These are phyloP conservation scores for Alviniconcha marisindica DNA, from an alignment of 1,140 invertebrate genomes.

Conservation along the genomic window DNA sequence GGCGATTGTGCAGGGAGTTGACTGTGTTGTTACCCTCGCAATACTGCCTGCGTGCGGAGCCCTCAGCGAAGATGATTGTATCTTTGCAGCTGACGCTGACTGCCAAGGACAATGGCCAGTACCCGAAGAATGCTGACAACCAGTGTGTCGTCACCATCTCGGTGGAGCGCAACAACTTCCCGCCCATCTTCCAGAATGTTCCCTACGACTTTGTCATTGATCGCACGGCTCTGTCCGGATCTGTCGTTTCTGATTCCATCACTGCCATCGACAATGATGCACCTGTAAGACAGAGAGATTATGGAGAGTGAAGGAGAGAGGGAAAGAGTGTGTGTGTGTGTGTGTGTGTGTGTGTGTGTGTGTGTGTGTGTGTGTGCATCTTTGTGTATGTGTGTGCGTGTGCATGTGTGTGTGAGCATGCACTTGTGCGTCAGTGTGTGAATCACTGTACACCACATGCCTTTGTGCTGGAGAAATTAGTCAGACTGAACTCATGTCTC, in stretches of 20 bases:
- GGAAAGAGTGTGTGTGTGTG: conserved; percentile 14
- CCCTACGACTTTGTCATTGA: conserved; percentile 70
- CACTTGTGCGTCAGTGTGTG: background rate
- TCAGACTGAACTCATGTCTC: no score
- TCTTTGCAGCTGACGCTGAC: conserved; percentile 61
- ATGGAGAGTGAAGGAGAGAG: background rate
- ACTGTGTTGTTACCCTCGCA: no score
- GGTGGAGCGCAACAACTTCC: conserved; percentile 84
- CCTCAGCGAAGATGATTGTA: no score
- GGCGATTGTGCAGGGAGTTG: no score
- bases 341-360: conserved; percentile 22
- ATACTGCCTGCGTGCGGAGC: no score
- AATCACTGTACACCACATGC: background rate
- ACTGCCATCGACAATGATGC: conserved; percentile 48
- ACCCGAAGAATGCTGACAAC: conserved; percentile 41
- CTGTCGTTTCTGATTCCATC: conserved; percentile 38
- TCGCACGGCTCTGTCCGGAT: conserved; percentile 39
- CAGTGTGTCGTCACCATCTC: conserved; percentile 86
- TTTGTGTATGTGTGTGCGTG: conserved; percentile 9
- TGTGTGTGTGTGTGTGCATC: background rate
- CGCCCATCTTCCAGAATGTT: conserved; percentile 69
- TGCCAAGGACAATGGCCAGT: conserved; percentile 59
- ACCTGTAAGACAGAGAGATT: conserved; percentile 29
- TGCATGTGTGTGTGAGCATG: background rate
- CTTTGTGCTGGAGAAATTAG: no score